Evolutionary conservation across 92 coral and sea anemone genomes (phyloP).

Genomic region (Epizoanthus rinbou): DNA sequence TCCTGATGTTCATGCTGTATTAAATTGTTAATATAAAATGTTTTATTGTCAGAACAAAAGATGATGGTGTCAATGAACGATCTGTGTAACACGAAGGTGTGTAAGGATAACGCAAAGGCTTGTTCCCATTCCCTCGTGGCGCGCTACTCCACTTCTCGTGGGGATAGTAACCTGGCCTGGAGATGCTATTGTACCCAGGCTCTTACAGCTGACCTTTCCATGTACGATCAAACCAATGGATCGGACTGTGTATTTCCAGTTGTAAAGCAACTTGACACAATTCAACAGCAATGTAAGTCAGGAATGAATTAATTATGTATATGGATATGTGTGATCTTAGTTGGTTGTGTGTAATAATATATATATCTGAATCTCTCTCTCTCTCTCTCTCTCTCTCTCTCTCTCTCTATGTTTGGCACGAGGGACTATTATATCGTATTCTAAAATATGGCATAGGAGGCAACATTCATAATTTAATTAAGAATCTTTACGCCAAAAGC

Average conservation of each 20-base stretch:
- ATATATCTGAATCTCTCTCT: no score
- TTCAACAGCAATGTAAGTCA: conserved; percentile 21
- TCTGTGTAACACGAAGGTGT: not conserved
- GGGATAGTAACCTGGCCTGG: conserved; percentile 23
- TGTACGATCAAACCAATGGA: conserved; percentile 14
- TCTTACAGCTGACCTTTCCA: conserved; percentile 28
- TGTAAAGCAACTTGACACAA: not conserved
- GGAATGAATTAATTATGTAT: no score
- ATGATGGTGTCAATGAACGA: conserved; percentile 20
- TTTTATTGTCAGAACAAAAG: conserved; percentile 21
- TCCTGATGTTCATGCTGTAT: no score
- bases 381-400: no score
- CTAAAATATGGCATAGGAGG: no score
- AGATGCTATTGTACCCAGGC: conserved; percentile 35
- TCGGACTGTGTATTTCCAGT: conserved; percentile 21
- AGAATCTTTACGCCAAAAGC: no score
- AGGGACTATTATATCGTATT: no score
- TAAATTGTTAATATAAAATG: not conserved
- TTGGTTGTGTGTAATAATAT: no score
- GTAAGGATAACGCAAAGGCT: not conserved
- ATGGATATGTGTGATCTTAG: no score
- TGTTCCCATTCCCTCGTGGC: conserved; percentile 32
- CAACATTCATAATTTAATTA: no score
- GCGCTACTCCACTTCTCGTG: conserved; percentile 28
- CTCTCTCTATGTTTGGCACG: no score